phyloP scores from a whole-genome alignment of 1,140 invertebrate genomes.

The Bicyclus anynana region DNA sequence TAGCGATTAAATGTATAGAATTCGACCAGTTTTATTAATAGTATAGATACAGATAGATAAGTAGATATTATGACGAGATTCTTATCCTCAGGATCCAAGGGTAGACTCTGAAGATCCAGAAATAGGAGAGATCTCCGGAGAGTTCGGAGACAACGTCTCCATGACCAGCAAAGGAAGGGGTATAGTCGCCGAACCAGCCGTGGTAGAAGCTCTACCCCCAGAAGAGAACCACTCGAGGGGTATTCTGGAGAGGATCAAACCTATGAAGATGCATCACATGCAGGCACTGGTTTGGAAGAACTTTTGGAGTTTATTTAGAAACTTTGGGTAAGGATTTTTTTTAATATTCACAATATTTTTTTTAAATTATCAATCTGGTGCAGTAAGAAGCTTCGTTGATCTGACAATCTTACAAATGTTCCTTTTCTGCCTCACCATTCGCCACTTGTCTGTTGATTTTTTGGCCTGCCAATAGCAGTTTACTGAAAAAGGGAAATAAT shows the following conservation, averaged over 20 bases:
- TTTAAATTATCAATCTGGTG: too few relatives aligned
- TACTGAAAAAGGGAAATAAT: too few relatives aligned
- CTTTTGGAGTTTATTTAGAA: slow-evolving; percentile 92
- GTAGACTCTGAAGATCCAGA: slow-evolving; percentile 82
- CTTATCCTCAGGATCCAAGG: slow-evolving; percentile 75
- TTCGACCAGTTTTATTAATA: too few relatives aligned
- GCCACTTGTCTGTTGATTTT: too few relatives aligned
- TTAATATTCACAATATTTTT: too few relatives aligned
- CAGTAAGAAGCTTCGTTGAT: too few relatives aligned
- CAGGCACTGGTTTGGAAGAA: slow-evolving; percentile 94
- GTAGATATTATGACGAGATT: not conserved
- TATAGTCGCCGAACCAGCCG: slow-evolving; percentile 64
- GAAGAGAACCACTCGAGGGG: slow-evolving; percentile 76
- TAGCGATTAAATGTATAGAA: too few relatives aligned
- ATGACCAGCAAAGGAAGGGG: slow-evolving; percentile 82
- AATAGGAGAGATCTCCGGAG: slow-evolving; percentile 87
- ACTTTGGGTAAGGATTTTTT: slow-evolving; percentile 84
- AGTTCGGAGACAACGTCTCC: slow-evolving; percentile 90
- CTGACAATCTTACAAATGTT: too few relatives aligned
- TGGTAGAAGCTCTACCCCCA: slow-evolving; percentile 79
- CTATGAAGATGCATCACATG: slow-evolving; percentile 85
- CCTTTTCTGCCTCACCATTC: too few relatives aligned
- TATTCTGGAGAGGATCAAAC: slow-evolving; percentile 79
- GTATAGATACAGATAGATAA: too few relatives aligned
- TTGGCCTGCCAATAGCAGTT: too few relatives aligned